phyloP scores from a whole-genome alignment of 2,888 invertebrate species.

The Tachina grossa region DNA sequence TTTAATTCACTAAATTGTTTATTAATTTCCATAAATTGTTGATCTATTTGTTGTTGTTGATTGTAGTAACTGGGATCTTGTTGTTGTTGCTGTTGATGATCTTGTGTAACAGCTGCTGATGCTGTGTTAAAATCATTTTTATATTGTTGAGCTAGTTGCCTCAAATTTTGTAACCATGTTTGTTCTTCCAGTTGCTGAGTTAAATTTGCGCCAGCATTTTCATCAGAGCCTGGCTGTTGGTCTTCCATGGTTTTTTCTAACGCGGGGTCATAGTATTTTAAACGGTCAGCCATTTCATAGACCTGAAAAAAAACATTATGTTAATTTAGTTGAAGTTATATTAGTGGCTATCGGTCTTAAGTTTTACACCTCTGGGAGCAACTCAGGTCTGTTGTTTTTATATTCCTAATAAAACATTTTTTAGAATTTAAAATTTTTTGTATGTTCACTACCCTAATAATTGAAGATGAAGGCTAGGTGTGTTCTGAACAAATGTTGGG shows the following conservation, averaged over 20 bases:
- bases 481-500: no score
- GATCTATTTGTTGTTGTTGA: slow-evolving; percentile 78
- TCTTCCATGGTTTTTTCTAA: slow-evolving; percentile 80
- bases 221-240: slow-evolving; percentile 77
- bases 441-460: no score
- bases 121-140: slow-evolving; percentile 55
- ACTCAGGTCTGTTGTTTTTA: no score
- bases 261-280: slow-evolving; percentile 88
- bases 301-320: slow-evolving; percentile 75
- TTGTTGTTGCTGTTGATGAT: slow-evolving; percentile 17
- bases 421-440: no score
- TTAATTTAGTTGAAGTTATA: no score
- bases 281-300: slow-evolving; percentile 84
- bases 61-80: slow-evolving; percentile 71
- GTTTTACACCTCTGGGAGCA: no score
- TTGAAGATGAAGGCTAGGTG: no score
- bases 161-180: slow-evolving; percentile 81
- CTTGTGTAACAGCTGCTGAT: slow-evolving; percentile 39
- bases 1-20: slow-evolving; percentile 81
- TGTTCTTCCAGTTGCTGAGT: slow-evolving; percentile 78
- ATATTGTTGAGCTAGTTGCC: slow-evolving; percentile 75
- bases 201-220: slow-evolving; percentile 70
- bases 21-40: slow-evolving; percentile 81
- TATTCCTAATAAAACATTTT: no score
- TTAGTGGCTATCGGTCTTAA: no score